Conservation (phyloP, 1,140 invertebrate genomes). For the Heliconius eleuchia region DNA sequence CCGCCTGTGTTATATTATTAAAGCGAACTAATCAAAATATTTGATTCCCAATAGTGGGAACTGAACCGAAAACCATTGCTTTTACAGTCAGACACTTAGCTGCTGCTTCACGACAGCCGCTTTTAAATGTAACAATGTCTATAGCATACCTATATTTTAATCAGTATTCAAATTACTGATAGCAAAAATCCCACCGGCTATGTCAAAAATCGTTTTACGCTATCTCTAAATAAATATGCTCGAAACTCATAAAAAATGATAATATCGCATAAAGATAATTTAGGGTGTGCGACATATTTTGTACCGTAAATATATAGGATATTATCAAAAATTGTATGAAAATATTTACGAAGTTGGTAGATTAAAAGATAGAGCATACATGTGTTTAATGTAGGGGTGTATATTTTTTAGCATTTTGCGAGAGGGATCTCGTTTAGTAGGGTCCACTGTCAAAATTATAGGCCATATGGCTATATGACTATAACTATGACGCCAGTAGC, state of each 20-base stretch:
- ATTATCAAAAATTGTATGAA: constrained; percentile 4
- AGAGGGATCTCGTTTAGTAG: no score
- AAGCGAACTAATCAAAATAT: neutral
- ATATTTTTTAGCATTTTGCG: no score
- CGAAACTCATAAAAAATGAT: constrained; percentile 9
- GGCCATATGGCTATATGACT: no score
- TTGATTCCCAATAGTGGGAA: neutral
- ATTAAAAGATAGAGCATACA: neutral
- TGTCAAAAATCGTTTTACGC: neutral
- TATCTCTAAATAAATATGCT: constrained; percentile 7
- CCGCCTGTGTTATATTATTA: no score
- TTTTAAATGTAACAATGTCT: neutral
- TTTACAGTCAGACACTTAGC: neutral
- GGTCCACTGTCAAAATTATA: no score
- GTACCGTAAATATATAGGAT: neutral
- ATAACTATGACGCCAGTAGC: no score
- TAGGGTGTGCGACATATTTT: neutral
- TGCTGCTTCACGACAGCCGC: neutral
- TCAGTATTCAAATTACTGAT: neutral
- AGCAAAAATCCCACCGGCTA: neutral
- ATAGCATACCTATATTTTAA: neutral
- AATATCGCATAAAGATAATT: constrained; percentile 4
- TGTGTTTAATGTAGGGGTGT: no score
- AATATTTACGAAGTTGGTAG: neutral
- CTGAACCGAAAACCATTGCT: neutral